Conservation (phyloP, 2,888 invertebrate genomes). For the Lysandra coridon region DNA sequence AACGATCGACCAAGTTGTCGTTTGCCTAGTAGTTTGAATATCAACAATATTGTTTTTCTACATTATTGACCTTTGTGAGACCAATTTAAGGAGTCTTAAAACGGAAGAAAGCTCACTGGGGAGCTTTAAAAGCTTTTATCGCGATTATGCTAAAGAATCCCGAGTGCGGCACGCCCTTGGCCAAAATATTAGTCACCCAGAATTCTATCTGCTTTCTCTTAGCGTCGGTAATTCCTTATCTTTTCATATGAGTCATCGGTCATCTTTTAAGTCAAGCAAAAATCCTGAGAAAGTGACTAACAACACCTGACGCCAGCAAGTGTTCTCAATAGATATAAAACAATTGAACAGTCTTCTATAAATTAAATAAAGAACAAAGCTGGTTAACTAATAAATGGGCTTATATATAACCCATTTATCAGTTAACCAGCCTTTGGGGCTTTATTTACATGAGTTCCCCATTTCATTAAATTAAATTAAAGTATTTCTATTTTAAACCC, state of each 20-base stretch:
- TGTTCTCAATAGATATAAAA: background rate
- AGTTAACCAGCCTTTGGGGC: no score
- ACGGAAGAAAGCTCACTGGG: background rate
- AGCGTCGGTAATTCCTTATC: background rate
- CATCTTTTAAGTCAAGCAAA: background rate
- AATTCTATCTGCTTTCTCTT: background rate
- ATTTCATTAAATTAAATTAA: no score
- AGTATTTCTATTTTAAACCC: no score
- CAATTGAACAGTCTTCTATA: no score
- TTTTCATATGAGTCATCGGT: background rate
- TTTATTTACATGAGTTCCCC: no score
- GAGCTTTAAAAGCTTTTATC: background rate
- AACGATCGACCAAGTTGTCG: background rate
- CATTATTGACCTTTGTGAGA: background rate
- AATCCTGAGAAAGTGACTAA: background rate
- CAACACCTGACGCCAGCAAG: background rate
- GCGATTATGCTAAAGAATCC: constrained; percentile 6
- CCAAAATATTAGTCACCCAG: background rate
- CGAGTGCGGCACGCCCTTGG: background rate
- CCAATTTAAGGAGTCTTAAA: background rate
- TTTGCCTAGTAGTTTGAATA: background rate
- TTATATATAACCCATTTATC: no score
- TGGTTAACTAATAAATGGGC: no score
- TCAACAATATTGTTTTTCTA: no score
- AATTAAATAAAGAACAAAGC: no score